phyloP scores from a whole-genome alignment of 2,888 invertebrate genomes.

The Ormyrus nitidulus region DNA sequence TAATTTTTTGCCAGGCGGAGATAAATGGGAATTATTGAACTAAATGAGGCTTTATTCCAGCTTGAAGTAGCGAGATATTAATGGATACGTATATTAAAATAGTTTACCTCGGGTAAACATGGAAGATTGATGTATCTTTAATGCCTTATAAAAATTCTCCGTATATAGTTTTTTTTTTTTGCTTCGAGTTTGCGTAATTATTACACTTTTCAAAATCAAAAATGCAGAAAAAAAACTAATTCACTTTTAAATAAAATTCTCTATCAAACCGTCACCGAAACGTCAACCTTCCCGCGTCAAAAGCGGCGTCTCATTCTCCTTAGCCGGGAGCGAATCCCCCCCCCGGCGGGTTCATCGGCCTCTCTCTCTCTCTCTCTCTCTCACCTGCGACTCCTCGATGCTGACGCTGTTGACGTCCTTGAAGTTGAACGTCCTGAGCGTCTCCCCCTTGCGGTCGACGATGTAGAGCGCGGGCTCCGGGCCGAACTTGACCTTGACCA shows the following conservation, averaged over 20 bases:
- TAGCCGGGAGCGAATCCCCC: accelerated
- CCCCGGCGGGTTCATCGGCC: too few relatives aligned
- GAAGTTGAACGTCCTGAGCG: slow-evolving; percentile 88
- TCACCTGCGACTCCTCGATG: slow-evolving; percentile 92
- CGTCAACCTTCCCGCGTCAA: too few relatives aligned
- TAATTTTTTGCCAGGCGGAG: background rate
- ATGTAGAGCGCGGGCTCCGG: slow-evolving; percentile 91
- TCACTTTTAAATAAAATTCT: too few relatives aligned
- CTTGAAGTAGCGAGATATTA: too few relatives aligned
- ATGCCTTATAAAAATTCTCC: background rate
- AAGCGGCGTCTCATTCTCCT: too few relatives aligned
- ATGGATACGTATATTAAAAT: too few relatives aligned
- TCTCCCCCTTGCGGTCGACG: slow-evolving; percentile 94
- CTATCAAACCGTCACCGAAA: too few relatives aligned
- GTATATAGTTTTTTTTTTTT: background rate
- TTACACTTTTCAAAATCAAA: background rate
- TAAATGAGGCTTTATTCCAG: too few relatives aligned
- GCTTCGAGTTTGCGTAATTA: background rate
- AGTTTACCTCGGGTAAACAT: too few relatives aligned
- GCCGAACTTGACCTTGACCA: slow-evolving; percentile 93
- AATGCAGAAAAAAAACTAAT: background rate
- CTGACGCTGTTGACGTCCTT: slow-evolving; percentile 86
- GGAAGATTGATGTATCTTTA: too few relatives aligned
- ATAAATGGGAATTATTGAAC: background rate
- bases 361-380: slow-evolving; percentile 24